Evolutionary conservation across 2,113 vertebrate species (phyloP), one percentile per base, ranked within the genome.

Genomic region (Xyliphius kryptos): DNA sequence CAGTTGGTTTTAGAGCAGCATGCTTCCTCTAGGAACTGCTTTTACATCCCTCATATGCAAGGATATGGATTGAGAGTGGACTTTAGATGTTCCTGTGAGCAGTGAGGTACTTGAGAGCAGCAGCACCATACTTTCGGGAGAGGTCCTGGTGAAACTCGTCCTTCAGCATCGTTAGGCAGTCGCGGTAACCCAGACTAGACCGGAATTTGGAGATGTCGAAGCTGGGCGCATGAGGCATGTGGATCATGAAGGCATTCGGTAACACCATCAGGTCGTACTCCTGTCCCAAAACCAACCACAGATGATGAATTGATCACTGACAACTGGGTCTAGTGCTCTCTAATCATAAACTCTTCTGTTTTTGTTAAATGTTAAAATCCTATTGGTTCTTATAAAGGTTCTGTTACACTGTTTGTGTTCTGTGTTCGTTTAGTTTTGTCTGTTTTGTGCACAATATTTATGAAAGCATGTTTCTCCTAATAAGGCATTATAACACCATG

Each of bases 91-190:
- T 92, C 81, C 90, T 89, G 82, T 95, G 88, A 0, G 92, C 93
- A 0, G 92, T 92, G 80, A 97, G 94, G 85, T 97, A 98, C 84
- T 97, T 98, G 50, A 98, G 92, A 1, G 95, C 95, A 0, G 91
- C 87, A 2, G 94, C 87, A 20, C 95, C 95, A 0, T 97, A 91
- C 21, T 82, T 89, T 52, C 95, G 85, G 0, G 95, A 98, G 79
- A 98, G 76, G 80, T 97, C 94, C 82, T 98, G 95, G 74, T 94
- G 95, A 78, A 98, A 98, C 74, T 95, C 95, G 0, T 97, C 95
- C 74, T 93, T 92, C 66, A 98, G 86, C 0, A 87, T 89, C 79
- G 82, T 87, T 8, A 97, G 85, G 79, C 95, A 98, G 79, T 82
- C 79, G 3, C 93, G 89, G 68, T 98, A 98, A 63, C 83, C 74